phyloP scores from a whole-genome alignment of 1,140 invertebrate genomes.

The Lepidurus couesii region DNA sequence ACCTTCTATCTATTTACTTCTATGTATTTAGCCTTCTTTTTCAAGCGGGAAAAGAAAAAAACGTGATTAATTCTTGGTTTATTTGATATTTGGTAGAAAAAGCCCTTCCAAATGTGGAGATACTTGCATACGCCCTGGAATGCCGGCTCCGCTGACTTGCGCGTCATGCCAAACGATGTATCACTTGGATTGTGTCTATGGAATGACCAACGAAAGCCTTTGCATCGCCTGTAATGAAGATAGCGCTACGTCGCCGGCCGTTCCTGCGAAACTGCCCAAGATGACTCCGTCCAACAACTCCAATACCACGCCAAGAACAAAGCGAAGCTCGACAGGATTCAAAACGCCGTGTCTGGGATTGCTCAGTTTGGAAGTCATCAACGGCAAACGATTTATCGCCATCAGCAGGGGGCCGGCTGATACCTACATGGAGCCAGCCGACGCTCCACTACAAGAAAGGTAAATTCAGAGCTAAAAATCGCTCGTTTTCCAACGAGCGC shows the following conservation, averaged over 20 bases:
- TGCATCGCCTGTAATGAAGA: constrained; percentile 14
- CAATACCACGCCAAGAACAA: background rate
- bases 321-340: background rate
- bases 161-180: background rate
- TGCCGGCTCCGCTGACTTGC: background rate
- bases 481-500: too few species aligned
- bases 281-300: background rate
- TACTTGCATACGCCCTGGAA: background rate
- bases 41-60: background rate
- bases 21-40: background rate
- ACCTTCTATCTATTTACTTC: too few species aligned
- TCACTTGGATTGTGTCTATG: background rate
- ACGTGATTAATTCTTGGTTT: background rate
- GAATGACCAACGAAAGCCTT: constrained; percentile 1
- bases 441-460: background rate
- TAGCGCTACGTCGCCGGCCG: background rate
- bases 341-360: background rate
- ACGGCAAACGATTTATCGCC: constrained; percentile 32
- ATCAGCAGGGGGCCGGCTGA: constrained; percentile 26
- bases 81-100: background rate
- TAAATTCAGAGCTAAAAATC: too few species aligned
- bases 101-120: background rate
- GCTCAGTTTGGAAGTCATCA: constrained; percentile 30
- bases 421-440: background rate
- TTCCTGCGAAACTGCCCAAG: background rate